These are phyloP conservation scores for Trichechus manatus DNA, from an alignment of 2,113 vertebrate species.

Conservation along the genomic window DNA sequence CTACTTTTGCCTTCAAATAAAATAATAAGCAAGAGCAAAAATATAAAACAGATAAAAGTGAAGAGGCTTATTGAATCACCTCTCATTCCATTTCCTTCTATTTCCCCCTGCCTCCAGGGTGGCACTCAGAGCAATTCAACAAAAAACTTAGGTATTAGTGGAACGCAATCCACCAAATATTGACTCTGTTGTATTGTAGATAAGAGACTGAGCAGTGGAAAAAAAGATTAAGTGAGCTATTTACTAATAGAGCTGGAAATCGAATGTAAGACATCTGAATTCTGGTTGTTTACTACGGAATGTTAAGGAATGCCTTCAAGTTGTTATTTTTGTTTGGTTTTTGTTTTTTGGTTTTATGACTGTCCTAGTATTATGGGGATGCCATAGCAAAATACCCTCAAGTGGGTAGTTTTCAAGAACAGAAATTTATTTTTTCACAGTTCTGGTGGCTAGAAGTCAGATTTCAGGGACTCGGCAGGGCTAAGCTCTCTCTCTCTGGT, in stretches of 20 bases:
- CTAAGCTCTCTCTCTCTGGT: too few relatives aligned
- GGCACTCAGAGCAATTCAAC: neutral
- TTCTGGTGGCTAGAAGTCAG: too few relatives aligned
- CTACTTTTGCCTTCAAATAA: slow-evolving; percentile 34
- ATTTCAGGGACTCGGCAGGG: too few relatives aligned
- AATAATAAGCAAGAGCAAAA: neutral
- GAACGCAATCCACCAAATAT: neutral
- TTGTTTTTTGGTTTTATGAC: neutral
- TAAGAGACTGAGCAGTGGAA: neutral
- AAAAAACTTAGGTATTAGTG: slow-evolving; percentile 35
- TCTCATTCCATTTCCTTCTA: neutral
- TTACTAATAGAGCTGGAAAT: slow-evolving; percentile 33
- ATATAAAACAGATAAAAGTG: neutral
- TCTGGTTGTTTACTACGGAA: neutral
- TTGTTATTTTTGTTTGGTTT: neutral
- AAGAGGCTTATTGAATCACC: neutral
- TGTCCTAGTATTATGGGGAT: too few relatives aligned
- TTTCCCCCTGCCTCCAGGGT: neutral
- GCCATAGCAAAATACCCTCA: too few relatives aligned
- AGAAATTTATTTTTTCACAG: too few relatives aligned
- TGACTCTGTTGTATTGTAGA: neutral
- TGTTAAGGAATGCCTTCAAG: neutral
- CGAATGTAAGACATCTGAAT: neutral
- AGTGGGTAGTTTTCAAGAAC: too few relatives aligned
- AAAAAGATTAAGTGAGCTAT: slow-evolving; percentile 26